Evolutionary conservation across 92 coral and sea anemone species (phyloP).

Genomic region (Umimayanthus kanabou): DNA sequence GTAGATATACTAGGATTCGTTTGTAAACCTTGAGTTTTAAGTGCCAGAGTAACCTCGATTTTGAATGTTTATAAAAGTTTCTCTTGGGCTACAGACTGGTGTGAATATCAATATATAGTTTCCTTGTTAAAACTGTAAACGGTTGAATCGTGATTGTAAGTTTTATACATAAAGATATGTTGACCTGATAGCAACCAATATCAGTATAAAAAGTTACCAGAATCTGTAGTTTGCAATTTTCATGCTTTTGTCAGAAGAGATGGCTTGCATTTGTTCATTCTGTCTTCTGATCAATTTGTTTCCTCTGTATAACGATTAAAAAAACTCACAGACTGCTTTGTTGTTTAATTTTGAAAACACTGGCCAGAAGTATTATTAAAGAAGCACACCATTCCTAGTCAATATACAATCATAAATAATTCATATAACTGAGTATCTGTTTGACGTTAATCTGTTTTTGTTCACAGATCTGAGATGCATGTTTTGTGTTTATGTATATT

Average conservation of each 20-base stretch:
- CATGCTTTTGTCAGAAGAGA: neutral
- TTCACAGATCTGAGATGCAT: neutral
- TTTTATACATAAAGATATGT: too few species aligned
- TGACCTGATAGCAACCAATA: too few species aligned
- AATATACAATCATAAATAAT: neutral
- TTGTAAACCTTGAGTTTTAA: too few species aligned
- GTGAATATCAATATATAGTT: too few species aligned
- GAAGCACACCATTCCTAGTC: neutral
- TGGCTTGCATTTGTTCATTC: neutral
- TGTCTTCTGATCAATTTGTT: neutral
- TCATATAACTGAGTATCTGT: neutral
- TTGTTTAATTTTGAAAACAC: neutral
- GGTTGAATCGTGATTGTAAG: too few species aligned
- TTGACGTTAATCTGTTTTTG: slow-evolving; percentile 5
- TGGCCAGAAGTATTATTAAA: neutral
- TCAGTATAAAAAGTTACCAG: too few species aligned
- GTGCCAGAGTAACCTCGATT: too few species aligned
- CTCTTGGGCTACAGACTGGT: too few species aligned
- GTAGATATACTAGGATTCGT: too few species aligned
- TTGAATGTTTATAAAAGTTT: too few species aligned
- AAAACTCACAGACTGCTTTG: neutral
- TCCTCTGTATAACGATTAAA: neutral
- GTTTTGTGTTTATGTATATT: neutral
- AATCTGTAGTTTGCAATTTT: too few species aligned
- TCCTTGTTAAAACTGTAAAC: too few species aligned